A percentile compares a stretch with the other conserved stretches of the same genome.
These are phyloP conservation scores for Drosophila diplacantha DNA, from an alignment of 2,888 invertebrate genomes.

Conservation along the genomic window DNA sequence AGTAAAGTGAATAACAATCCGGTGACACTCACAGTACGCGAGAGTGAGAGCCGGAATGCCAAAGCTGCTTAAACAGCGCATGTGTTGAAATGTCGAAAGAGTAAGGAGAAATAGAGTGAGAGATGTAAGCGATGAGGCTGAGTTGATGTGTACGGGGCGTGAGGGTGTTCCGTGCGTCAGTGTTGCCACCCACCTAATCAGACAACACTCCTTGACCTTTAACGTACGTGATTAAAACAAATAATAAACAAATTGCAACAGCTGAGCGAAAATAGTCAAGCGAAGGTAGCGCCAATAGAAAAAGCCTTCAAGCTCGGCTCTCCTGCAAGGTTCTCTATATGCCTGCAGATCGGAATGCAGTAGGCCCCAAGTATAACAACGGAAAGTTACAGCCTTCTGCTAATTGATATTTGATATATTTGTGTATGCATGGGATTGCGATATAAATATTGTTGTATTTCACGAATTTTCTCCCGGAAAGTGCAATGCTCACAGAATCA, in stretches of 20 bases:
- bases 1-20: slow-evolving; percentile 24
- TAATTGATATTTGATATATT: slow-evolving; percentile 4
- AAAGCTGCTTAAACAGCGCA: slow-evolving; percentile 17
- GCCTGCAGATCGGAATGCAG: slow-evolving; percentile 17
- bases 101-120: slow-evolving; percentile 27
- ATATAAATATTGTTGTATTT: background rate
- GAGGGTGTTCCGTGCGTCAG: slow-evolving; percentile 37
- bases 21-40: slow-evolving; percentile 4
- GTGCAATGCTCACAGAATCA: background rate
- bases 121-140: slow-evolving; percentile 16
- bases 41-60: slow-evolving; percentile 3
- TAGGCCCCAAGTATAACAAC: background rate
- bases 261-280: slow-evolving; percentile 39
- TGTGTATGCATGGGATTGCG: background rate
- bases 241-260: slow-evolving; percentile 51
- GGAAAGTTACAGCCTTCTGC: slow-evolving; percentile 6
- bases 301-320: slow-evolving; percentile 8
- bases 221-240: slow-evolving; percentile 57
- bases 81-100: slow-evolving; percentile 13
- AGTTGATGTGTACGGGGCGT: background rate
- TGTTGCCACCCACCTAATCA: slow-evolving; percentile 53
- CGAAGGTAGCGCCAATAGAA: slow-evolving; percentile 7
- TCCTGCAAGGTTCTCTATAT: background rate
- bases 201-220: slow-evolving; percentile 63
- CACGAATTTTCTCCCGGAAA: background rate